phyloP scores from a whole-genome alignment of 2,888 invertebrate species.

The Amblyjoppa fuscipennis region DNA sequence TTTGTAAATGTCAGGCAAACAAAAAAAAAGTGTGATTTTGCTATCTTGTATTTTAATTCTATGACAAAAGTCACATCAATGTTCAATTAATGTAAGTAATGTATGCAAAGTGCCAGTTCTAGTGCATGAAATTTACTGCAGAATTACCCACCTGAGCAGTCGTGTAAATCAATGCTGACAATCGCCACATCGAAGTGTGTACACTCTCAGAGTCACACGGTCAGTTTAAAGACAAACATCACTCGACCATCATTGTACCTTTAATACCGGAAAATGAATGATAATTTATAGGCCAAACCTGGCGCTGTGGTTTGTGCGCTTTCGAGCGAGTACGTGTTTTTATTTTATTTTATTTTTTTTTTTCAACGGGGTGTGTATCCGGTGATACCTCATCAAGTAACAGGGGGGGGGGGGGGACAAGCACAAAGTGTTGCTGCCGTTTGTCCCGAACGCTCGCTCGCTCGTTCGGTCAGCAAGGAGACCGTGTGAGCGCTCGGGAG shows the following conservation, averaged over 20 bases:
- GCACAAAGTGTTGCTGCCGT: conserved; percentile 11
- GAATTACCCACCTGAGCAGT: not conserved
- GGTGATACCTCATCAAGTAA: conserved; percentile 45
- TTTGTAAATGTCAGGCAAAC: too few species aligned
- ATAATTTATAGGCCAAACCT: conserved; percentile 39
- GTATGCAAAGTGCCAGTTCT: too few species aligned
- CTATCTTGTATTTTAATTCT: too few species aligned
- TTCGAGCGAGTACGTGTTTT: not conserved
- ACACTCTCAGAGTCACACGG: conserved; percentile 27
- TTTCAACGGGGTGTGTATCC: conserved; percentile 30
- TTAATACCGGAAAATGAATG: conserved; percentile 40
- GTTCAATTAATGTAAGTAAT: too few species aligned
- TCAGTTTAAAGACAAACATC: not conserved
- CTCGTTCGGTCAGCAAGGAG: conserved; percentile 16
- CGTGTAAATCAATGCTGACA: conserved; percentile 31
- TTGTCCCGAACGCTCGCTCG: not conserved
- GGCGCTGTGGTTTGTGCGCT: not conserved
- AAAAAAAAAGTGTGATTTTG: too few species aligned
- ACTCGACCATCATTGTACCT: conserved; percentile 8
- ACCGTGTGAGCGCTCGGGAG: conserved; percentile 1
- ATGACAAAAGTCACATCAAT: too few species aligned
- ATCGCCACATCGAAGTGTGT: conserved; percentile 1
- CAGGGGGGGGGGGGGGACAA: not conserved
- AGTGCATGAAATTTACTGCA: too few species aligned
- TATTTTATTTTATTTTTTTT: conserved; percentile 8